These are phyloP conservation scores for Scophthalmus maximus DNA, from an alignment of 2,113 vertebrate species.

Conservation along the genomic window DNA sequence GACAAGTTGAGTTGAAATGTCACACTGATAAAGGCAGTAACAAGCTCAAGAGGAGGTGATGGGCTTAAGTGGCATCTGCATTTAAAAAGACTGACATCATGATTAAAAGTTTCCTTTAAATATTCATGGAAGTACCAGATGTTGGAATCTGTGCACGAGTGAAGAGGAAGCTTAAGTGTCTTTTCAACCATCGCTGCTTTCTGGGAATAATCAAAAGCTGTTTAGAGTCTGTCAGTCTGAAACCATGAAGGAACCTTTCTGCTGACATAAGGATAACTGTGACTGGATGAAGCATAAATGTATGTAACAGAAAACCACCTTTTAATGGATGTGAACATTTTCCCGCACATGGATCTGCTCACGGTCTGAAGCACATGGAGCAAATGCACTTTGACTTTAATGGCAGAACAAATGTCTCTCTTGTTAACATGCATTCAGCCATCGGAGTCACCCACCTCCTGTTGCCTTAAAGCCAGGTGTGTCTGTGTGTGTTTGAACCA, in stretches of 20 bases:
- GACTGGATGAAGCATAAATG: neutral
- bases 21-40: conserved; percentile 8
- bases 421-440: no score
- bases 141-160: neutral
- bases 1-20: conserved; percentile 10
- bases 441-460: no score
- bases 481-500: no score
- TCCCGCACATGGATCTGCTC: no score
- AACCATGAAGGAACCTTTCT: neutral
- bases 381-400: no score
- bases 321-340: no score
- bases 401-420: no score
- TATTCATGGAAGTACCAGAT: conserved; percentile 3
- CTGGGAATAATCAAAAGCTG: neutral
- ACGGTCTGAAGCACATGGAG: neutral
- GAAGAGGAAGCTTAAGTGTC: no score
- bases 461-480: no score
- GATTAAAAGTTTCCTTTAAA: conserved; percentile 14
- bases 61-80: conserved; percentile 19
- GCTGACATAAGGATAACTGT: neutral
- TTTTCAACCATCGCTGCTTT: neutral
- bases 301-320: no score
- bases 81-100: conserved; percentile 25
- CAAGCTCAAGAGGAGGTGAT: conserved; percentile 17
- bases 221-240: neutral